phyloP scores from a whole-genome alignment of 2,113 vertebrate genomes.

The Mirza zaza region DNA sequence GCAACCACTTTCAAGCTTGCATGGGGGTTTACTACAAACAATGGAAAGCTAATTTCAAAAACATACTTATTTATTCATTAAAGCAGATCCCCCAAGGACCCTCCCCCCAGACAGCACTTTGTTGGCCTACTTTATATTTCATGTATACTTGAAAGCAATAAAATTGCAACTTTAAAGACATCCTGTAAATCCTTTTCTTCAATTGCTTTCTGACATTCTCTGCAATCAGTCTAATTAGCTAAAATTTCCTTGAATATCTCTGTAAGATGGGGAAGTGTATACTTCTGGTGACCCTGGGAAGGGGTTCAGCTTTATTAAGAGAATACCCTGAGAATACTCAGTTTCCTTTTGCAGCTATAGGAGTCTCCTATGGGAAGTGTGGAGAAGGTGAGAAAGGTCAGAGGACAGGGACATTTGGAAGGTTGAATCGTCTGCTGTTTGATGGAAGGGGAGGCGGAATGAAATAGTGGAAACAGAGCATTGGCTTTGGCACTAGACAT shows the following conservation, averaged over 20 bases:
- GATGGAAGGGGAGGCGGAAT: not conserved
- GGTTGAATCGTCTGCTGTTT: not conserved
- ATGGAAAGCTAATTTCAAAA: constrained; percentile 69
- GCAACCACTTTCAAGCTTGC: not conserved
- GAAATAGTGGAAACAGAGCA: not conserved
- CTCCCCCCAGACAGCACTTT: not conserved
- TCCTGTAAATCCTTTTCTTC: not conserved
- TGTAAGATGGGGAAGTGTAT: not conserved
- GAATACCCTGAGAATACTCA: not conserved
- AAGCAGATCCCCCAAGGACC: constrained; percentile 9
- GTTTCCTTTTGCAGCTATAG: not conserved
- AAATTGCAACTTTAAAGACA: not conserved
- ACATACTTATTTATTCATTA: constrained; percentile 59
- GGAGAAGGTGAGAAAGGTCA: not conserved
- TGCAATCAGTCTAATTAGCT: not conserved
- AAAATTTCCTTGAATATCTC: constrained; percentile 5
- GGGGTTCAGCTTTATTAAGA: not conserved
- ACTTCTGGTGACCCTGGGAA: not conserved
- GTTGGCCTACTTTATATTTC: constrained; percentile 2
- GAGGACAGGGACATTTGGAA: not conserved
- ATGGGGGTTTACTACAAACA: constrained; percentile 33
- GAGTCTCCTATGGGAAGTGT: not conserved
- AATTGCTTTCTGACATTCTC: constrained; percentile 35
- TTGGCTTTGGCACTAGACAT: not conserved
- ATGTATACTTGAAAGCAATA: constrained; percentile 25